phyloP scores from a whole-genome alignment of 2,888 invertebrate species.

The Tinea pellionella region DNA sequence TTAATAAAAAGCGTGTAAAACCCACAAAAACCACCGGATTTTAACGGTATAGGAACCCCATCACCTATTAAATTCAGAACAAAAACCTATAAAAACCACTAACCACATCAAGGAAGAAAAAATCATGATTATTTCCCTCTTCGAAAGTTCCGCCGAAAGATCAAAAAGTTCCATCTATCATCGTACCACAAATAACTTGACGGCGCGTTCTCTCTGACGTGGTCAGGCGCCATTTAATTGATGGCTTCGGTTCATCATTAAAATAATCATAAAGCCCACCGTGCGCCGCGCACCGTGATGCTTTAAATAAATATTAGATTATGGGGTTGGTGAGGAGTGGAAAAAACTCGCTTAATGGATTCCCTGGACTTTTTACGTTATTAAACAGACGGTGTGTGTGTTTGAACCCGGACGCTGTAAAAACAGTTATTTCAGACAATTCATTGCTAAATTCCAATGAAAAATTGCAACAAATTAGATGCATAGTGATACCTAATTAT shows the following conservation, averaged over 20 bases:
- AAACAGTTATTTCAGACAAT: too few species aligned
- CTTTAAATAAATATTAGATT: conserved; percentile 50
- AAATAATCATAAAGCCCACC: conserved; percentile 40
- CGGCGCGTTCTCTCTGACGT: conserved; percentile 36
- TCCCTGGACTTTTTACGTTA: background rate
- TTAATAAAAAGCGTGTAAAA: background rate
- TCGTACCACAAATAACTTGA: conserved; percentile 41
- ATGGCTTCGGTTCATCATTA: conserved; percentile 34
- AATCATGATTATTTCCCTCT: background rate
- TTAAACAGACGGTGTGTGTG: too few species aligned
- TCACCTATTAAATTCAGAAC: background rate
- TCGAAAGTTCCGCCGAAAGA: background rate
- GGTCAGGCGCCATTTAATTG: conserved; percentile 12
- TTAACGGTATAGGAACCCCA: background rate
- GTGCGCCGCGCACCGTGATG: conserved; percentile 19
- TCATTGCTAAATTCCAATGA: too few species aligned
- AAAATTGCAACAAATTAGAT: too few species aligned
- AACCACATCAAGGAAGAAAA: background rate
- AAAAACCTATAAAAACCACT: background rate
- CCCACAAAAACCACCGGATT: background rate
- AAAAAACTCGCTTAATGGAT: background rate
- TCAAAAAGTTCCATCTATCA: background rate
- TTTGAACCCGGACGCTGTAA: too few species aligned
- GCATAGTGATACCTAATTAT: too few species aligned
- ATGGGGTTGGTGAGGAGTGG: background rate